Conservation (phyloP, 2,797 vertebrate genomes). For the Malacoraja senta region DNA sequence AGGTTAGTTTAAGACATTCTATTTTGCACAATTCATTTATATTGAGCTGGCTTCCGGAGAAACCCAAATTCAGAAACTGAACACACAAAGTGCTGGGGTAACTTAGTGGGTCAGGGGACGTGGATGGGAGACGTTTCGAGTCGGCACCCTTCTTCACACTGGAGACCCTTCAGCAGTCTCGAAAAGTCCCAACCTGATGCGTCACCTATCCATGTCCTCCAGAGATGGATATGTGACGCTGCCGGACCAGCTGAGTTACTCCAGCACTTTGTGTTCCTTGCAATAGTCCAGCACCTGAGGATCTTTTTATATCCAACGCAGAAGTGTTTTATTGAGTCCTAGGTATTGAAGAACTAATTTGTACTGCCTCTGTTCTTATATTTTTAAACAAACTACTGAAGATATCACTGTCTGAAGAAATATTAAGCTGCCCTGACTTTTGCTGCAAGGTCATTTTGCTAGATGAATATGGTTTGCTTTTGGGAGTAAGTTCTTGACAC, state of each 20-base stretch:
- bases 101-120: too few species aligned
- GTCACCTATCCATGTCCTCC: too few species aligned
- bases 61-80: background rate
- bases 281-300: too few species aligned
- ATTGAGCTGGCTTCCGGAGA: background rate
- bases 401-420: background rate
- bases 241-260: too few species aligned
- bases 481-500: background rate
- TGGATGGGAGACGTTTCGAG: too few species aligned
- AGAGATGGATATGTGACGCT: too few species aligned
- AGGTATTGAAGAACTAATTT: background rate
- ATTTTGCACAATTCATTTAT: background rate
- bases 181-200: too few species aligned
- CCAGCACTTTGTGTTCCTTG: too few species aligned
- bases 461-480: background rate
- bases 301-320: too few species aligned
- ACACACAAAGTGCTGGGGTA: too few species aligned
- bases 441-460: background rate
- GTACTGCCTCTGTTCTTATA: background rate
- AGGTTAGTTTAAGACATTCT: background rate
- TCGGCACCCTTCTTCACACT: too few species aligned
- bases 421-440: background rate
- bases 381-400: background rate
- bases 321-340: background rate
- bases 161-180: too few species aligned